Base-by-base conservation (phyloP, 2,797 vertebrate species). In the Pogoniulus pusillus region DNA sequence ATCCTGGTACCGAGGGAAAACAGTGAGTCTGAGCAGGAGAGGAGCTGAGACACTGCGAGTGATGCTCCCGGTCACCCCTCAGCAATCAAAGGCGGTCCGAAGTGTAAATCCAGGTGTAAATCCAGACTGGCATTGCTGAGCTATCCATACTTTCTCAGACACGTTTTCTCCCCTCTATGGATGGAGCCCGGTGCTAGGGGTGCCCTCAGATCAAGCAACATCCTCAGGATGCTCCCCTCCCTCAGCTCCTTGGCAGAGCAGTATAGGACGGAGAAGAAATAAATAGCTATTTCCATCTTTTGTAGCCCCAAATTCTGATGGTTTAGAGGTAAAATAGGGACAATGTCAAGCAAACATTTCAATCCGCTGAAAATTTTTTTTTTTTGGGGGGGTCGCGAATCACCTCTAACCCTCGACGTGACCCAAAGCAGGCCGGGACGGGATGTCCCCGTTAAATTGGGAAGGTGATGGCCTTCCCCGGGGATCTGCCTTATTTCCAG, bases 71-170 rank as follows among this genome's bases (percentile, higher is more conserved):
- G 34, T 6, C 64, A 41, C 1, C 51, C 27, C 66, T 5, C 35
- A 2, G 18, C 9, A 22, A 77, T 63, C 24, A 70, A 58, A 77
- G 3, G 45, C 68, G 5, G 7, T 35, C 39, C 2, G 12, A 74
- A 7, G 16, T 66, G 43, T 58, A 84, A 89, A 89, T 81, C 54
- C 74, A 76, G 32, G 6, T 53, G 45, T 81, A 81, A 93, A 93
- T 45, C 85, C 68, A 14, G 10, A 22, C 35, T 80, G 78, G 15
- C 10, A 5, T 7, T 19, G 10, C 43, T 80, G 47, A 85, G 29
- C 24, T 73, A 16, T 32, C 27, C 35, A 2, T 53, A 2, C 34
- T 82, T 70, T 57, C 35, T n/a, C 37, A 9, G 43, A 37, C 5
- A 17, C 47, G 4, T 30, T 83, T 81, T 68, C 7, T 69, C 11